phyloP scores from a whole-genome alignment of 2,888 invertebrate species.

The Hanleya hanleyi region DNA sequence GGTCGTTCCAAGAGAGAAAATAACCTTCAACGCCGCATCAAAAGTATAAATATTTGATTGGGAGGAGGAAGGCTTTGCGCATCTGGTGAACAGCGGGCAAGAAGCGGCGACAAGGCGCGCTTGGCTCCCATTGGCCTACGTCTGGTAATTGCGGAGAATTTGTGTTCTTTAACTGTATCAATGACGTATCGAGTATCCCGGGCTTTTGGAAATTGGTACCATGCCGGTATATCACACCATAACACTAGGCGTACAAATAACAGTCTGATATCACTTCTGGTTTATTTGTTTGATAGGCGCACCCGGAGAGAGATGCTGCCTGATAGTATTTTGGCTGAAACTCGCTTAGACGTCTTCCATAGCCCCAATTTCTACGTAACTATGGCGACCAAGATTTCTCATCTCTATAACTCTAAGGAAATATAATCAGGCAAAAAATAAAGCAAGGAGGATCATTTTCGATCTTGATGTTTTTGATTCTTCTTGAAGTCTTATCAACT shows the following conservation, averaged over 20 bases:
- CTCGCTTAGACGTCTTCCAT: too few relatives aligned
- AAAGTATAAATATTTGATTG: not conserved
- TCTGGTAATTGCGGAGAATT: too few relatives aligned
- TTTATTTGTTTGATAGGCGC: conserved; percentile 8
- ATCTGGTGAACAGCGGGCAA: too few relatives aligned
- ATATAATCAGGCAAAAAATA: too few relatives aligned
- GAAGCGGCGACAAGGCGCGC: too few relatives aligned
- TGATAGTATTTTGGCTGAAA: too few relatives aligned
- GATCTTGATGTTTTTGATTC: too few relatives aligned
- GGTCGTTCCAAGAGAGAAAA: not conserved
- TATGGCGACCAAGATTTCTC: too few relatives aligned
- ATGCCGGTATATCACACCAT: not conserved
- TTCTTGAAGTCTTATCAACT: not conserved
- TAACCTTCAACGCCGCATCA: not conserved
- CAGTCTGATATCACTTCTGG: not conserved
- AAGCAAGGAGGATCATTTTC: too few relatives aligned
- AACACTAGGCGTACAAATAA: not conserved
- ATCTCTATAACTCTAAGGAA: too few relatives aligned
- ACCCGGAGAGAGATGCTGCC: not conserved
- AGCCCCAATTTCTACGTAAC: too few relatives aligned
- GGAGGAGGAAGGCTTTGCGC: not conserved
- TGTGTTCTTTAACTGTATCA: not conserved
- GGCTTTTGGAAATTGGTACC: not conserved
- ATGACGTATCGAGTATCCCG: not conserved
- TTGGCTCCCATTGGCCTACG: too few relatives aligned